Evolutionary conservation across 2,797 vertebrate species (phyloP).

Genomic region (Rhynchotus rufescens): DNA sequence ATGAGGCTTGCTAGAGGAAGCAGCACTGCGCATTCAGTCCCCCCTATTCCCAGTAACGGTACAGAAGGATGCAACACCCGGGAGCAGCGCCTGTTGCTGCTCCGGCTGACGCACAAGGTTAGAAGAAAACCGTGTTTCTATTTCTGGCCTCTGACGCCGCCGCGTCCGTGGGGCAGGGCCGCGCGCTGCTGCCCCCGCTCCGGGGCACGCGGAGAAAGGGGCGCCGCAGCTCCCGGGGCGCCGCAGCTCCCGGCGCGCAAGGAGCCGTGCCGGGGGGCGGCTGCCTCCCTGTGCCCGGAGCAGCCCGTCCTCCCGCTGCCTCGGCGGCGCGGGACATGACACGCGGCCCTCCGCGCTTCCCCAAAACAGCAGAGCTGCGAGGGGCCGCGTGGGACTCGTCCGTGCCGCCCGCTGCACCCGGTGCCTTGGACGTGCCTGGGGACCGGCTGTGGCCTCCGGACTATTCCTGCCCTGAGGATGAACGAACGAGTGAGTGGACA

Average conservation of each 20-base stretch:
- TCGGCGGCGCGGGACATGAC: fast-evolving
- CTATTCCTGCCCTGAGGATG: not conserved
- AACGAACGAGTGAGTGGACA: not conserved
- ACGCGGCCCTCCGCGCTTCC: not conserved
- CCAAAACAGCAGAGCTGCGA: not conserved
- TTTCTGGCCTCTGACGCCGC: slow-evolving; percentile 29
- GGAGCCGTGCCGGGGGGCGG: not conserved
- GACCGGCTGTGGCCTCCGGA: not conserved
- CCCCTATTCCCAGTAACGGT: not conserved
- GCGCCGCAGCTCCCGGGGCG: too few species aligned
- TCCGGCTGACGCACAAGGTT: slow-evolving; percentile 1
- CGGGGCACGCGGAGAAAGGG: not conserved
- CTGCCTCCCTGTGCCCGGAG: too few species aligned
- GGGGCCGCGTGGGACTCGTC: not conserved
- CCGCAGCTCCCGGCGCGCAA: too few species aligned
- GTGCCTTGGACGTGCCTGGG: not conserved
- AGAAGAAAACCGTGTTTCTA: slow-evolving; percentile 53
- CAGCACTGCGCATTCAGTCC: slow-evolving; percentile 3
- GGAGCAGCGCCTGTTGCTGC: not conserved
- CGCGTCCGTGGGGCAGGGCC: not conserved
- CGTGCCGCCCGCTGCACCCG: not conserved
- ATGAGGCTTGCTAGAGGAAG: slow-evolving; percentile 9
- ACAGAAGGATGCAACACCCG: not conserved
- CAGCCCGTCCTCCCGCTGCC: not conserved
- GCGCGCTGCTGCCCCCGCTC: not conserved